Evolutionary conservation across 2,113 vertebrate genomes (phyloP).

Genomic region (Silurus meridionalis): DNA sequence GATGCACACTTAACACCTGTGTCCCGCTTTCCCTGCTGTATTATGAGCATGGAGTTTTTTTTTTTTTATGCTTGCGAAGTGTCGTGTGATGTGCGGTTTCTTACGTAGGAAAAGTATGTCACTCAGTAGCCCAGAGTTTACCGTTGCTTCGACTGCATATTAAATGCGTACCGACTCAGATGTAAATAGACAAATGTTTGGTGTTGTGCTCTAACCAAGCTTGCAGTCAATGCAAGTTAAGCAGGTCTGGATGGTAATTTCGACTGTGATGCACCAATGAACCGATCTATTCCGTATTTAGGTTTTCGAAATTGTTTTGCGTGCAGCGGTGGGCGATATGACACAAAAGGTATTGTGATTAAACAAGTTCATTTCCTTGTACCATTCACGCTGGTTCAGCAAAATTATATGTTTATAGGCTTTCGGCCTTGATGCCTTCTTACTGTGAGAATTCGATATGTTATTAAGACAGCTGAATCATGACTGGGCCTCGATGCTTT

Average conservation of each 20-base stretch:
- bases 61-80: too few relatives aligned
- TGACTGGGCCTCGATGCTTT: background rate
- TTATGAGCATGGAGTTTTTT: too few relatives aligned
- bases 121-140: background rate
- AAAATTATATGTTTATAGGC: too few relatives aligned
- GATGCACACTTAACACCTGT: background rate
- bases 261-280: background rate
- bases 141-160: background rate
- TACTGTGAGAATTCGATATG: too few relatives aligned
- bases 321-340: background rate
- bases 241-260: background rate
- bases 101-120: background rate
- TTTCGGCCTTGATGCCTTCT: background rate
- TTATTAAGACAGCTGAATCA: slow-evolving; percentile 1
- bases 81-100: background rate
- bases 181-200: background rate
- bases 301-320: background rate
- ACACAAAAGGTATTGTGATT: background rate
- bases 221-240: background rate
- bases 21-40: background rate
- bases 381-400: background rate
- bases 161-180: slow-evolving; percentile 8
- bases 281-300: background rate
- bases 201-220: background rate
- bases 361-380: too few relatives aligned